Percentiles rank a stretch among this genome's conserved stretches.
phyloP scores from a whole-genome alignment of 2,113 vertebrate species.

The Chauna torquata region DNA sequence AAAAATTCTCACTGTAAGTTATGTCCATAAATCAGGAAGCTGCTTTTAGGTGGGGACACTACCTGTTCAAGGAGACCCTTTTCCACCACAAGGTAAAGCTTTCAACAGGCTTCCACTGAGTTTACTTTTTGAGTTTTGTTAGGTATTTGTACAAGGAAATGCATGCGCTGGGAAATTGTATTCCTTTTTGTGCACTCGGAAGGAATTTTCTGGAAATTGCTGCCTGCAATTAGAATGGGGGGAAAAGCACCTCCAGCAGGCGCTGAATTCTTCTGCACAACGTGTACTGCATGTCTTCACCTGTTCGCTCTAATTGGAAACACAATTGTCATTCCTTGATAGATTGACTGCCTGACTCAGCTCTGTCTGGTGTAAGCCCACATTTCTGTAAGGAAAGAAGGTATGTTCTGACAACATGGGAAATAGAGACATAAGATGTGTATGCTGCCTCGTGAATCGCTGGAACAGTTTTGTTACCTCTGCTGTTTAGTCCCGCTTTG shows the following conservation, averaged over 20 bases:
- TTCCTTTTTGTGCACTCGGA: background rate
- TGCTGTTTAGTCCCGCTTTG: background rate
- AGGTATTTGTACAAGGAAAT: background rate
- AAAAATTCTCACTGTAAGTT: background rate
- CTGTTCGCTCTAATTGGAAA: background rate
- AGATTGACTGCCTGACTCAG: background rate
- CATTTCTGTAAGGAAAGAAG: background rate
- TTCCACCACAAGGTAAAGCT: rapidly evolving
- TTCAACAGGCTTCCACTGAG: background rate
- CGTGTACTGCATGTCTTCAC: background rate
- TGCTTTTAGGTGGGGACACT: background rate
- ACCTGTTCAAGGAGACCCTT: background rate
- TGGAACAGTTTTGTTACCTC: background rate
- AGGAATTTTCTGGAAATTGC: background rate
- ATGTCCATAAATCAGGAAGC: background rate
- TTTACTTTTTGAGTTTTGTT: background rate
- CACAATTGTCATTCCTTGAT: background rate
- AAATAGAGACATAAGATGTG: background rate
- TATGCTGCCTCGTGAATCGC: background rate
- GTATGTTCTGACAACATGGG: background rate
- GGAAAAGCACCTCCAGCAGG: background rate
- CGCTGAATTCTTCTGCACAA: background rate
- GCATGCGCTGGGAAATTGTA: background rate
- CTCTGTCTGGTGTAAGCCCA: background rate
- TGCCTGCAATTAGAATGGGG: background rate